Evolutionary conservation across 2,888 invertebrate species (phyloP).

Genomic region (Esperia sulphurella): DNA sequence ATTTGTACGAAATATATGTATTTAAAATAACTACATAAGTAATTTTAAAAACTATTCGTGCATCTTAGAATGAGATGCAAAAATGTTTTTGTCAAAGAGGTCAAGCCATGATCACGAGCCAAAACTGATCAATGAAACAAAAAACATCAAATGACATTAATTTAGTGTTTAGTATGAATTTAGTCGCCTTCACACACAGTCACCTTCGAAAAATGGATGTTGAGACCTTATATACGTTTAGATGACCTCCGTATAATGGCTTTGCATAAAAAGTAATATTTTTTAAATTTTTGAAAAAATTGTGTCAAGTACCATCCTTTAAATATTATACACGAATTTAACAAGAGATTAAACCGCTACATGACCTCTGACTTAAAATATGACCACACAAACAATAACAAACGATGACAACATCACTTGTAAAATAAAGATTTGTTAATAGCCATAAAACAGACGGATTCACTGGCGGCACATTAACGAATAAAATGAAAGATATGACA

Average conservation of each 20-base stretch:
- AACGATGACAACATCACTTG: not conserved
- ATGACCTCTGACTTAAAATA: too few species aligned
- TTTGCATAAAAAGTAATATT: not conserved
- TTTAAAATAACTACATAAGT: too few species aligned
- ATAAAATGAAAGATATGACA: constrained; percentile 4
- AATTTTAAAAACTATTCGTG: too few species aligned
- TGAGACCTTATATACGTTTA: constrained; percentile 1
- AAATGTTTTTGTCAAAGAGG: not conserved
- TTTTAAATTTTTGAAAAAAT: too few species aligned
- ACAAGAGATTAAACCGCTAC: too few species aligned
- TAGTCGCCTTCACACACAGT: constrained; percentile 3
- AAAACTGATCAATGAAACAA: not conserved
- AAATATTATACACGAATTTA: too few species aligned
- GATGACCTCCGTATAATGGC: not conserved
- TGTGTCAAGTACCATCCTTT: too few species aligned
- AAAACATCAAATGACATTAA: not conserved
- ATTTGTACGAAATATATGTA: too few species aligned
- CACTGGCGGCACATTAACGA: not conserved
- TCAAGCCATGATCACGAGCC: not conserved
- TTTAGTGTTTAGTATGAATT: not conserved
- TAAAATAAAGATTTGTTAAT: not conserved
- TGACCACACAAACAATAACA: not conserved
- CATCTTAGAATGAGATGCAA: too few species aligned
- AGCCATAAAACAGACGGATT: not conserved
- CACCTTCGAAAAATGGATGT: constrained; percentile 1